Conservation (phyloP, 2,888 invertebrate genomes). For the Bombylius discolor region DNA sequence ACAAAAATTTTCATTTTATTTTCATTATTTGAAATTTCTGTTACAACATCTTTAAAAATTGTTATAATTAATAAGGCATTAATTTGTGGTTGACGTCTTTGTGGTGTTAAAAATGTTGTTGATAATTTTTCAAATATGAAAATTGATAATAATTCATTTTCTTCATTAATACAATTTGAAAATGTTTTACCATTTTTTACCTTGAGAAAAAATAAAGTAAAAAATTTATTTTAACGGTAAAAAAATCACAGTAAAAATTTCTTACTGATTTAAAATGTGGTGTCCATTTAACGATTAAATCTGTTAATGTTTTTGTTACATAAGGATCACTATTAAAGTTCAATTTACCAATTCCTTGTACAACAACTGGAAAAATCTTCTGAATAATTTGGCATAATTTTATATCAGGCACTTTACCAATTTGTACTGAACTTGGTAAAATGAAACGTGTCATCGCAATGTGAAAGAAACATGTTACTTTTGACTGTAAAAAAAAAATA, state of each 20-base stretch:
- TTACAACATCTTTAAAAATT: constrained; percentile 28
- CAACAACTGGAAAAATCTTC: constrained; percentile 40
- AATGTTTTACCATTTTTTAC: constrained; percentile 30
- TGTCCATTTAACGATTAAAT: constrained; percentile 38
- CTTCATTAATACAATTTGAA: constrained; percentile 24
- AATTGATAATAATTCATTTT: constrained; percentile 22
- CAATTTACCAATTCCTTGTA: constrained; percentile 40
- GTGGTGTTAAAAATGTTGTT: constrained; percentile 26
- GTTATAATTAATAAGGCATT: constrained; percentile 29
- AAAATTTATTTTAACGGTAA: background rate
- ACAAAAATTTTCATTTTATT: constrained; percentile 22
- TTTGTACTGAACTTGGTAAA: constrained; percentile 39
- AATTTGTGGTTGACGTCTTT: constrained; percentile 28
- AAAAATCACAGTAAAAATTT: too few species aligned
- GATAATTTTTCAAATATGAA: constrained; percentile 29
- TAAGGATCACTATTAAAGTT: constrained; percentile 38
- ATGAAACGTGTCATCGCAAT: constrained; percentile 39
- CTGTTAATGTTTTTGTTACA: constrained; percentile 37
- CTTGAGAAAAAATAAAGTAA: constrained; percentile 18
- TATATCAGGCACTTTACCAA: constrained; percentile 36
- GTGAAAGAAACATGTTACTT: constrained; percentile 38
- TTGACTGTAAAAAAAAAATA: constrained; percentile 14
- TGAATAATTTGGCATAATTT: constrained; percentile 37
- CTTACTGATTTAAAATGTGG: constrained; percentile 29
- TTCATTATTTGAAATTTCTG: constrained; percentile 13